Base-by-base conservation (phyloP, 2,888 invertebrate genomes). In the Atrina japonica region DNA sequence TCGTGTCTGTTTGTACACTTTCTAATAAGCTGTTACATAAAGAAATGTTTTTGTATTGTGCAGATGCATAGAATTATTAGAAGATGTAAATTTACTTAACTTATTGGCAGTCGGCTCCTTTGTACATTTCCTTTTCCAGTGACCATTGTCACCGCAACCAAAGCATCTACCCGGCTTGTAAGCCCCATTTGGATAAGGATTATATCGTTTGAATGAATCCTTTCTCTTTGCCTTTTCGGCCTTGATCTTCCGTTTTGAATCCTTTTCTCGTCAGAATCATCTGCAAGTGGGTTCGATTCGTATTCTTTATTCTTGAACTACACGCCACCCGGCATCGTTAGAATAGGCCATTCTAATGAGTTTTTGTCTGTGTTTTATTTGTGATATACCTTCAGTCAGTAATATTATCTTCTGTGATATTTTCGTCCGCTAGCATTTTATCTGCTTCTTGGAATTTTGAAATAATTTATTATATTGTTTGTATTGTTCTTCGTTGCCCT, bases 401-500 rank as follows among this genome's bases (percentile, higher is more conserved):
- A 11, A 41, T 41, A 14, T 14, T 41, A 14, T 41, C 41, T 14
- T 41, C 14, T 41, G 41, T 41, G 9, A 41, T 9, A 14, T 41
- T 41, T 41, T 41, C 41, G 14, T 41, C 41, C 41, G 41, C 14
- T 9, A 41, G 41, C 41, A 41, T 11, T 14, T 41, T 41, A 11
- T 41, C 14, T 41, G n/a, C n/a, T n/a, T n/a, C n/a, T n/a, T n/a
- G n/a, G n/a, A n/a, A n/a, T n/a, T n/a, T n/a, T n/a, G n/a, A 3
- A 65, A 35, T 7, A 70, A 58, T 35, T 50, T 49, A 14, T 30
- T 49, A 25, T 45, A 49, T 21, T 41, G 29, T 21, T 41, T 52
- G 45, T 30, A 41, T 21, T 59, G 65, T 21, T 65, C 27, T 21
- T 70, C 53, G 35, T 70, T 52, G n/a, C 59, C 59, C 45, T 59